A percentile compares a stretch with the other conserved stretches of the same genome.
These are phyloP conservation scores for Pachycephus smyrnensis DNA, from an alignment of 2,888 invertebrate species.

Conservation along the genomic window DNA sequence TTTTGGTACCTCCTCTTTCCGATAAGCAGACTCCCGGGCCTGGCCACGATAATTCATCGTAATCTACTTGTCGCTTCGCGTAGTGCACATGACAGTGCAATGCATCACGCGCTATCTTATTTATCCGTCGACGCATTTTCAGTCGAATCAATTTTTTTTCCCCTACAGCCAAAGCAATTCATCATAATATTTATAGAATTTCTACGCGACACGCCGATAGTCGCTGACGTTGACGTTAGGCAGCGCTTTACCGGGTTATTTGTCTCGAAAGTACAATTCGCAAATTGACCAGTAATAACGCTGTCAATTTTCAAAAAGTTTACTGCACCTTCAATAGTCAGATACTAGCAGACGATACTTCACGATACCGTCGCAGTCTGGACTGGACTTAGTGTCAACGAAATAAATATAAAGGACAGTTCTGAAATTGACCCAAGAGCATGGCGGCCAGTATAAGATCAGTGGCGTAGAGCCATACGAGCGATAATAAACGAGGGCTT, in stretches of 20 bases:
- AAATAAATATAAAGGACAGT: neutral
- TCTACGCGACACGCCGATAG: neutral
- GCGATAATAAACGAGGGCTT: constrained; percentile 50
- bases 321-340: neutral
- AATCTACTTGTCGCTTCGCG: neutral
- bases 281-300: neutral
- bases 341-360: neutral
- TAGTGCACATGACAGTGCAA: neutral
- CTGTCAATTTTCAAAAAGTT: neutral
- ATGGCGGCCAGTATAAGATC: neutral
- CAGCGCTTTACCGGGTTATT: neutral
- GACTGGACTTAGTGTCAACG: neutral
- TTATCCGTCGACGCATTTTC: constrained; percentile 1
- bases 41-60: neutral
- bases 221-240: neutral
- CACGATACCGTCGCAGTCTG: neutral
- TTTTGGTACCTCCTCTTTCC: neutral
- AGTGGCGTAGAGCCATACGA: neutral
- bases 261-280: neutral
- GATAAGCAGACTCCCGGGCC: neutral
- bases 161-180: neutral
- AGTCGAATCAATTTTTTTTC: neutral
- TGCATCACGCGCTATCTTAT: constrained; percentile 9
- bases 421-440: neutral
- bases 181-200: neutral